A percentile compares a stretch with the other conserved stretches of the same genome.
Conservation (phyloP, 2,888 invertebrate genomes). For the Drosophila tanythrix region DNA sequence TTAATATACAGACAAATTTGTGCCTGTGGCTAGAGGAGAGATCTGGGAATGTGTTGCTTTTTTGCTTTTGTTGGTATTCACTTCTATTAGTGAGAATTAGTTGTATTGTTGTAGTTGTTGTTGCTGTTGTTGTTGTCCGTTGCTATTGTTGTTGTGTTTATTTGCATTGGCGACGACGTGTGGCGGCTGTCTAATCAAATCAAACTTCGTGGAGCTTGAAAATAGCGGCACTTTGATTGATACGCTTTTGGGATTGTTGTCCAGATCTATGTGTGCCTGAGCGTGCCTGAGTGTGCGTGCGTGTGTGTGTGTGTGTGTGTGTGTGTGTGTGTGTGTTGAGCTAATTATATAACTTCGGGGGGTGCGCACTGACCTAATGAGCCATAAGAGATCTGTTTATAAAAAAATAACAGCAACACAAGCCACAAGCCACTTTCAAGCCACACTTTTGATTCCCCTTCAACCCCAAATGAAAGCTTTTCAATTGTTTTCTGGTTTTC, state of each 20-base stretch:
- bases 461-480: slow-evolving; percentile 42
- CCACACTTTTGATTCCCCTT: slow-evolving; percentile 17
- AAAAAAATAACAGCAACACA: slow-evolving; percentile 14
- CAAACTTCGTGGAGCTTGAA: slow-evolving; percentile 66
- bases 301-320: slow-evolving; percentile 1
- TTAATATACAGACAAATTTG: slow-evolving; percentile 52
- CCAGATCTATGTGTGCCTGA: slow-evolving; percentile 1
- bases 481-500: slow-evolving; percentile 10
- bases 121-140: slow-evolving; percentile 19
- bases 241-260: slow-evolving; percentile 37
- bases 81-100: slow-evolving; percentile 68
- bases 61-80: slow-evolving; percentile 44
- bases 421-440: slow-evolving; percentile 40
- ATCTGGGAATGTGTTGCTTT: slow-evolving; percentile 17
- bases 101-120: slow-evolving; percentile 53
- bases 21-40: slow-evolving; percentile 49
- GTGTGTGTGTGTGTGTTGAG: slow-evolving; percentile 13
- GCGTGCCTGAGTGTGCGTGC: slow-evolving; percentile 5
- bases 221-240: slow-evolving; percentile 74
- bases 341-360: slow-evolving; percentile 68
- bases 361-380: slow-evolving; percentile 68
- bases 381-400: slow-evolving; percentile 59
- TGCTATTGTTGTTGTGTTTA: slow-evolving; percentile 33
- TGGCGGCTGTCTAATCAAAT: slow-evolving; percentile 76
- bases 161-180: slow-evolving; percentile 67